Conservation (phyloP, 2,113 vertebrate species). For the Riparia riparia region DNA sequence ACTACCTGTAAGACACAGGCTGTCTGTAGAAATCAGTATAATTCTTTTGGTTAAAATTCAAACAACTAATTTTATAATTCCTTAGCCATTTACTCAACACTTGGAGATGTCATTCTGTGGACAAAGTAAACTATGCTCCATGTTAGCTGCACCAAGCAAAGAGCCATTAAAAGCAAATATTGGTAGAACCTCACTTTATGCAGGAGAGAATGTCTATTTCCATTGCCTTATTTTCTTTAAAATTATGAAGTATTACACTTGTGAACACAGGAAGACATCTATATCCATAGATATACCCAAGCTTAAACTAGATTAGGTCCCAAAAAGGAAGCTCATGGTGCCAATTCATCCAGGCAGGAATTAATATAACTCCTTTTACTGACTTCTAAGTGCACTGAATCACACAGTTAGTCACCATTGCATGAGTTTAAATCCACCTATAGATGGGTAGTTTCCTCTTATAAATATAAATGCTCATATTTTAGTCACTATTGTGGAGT, state of each 20-base stretch:
- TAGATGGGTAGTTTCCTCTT: not conserved
- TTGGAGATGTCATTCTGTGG: slow-evolving; percentile 20
- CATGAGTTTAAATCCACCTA: not conserved
- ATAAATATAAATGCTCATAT: not conserved
- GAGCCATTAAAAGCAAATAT: slow-evolving; percentile 28
- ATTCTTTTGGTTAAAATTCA: not conserved
- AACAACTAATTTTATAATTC: slow-evolving; percentile 30
- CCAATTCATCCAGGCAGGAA: not conserved
- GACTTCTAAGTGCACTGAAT: not conserved
- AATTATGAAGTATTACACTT: slow-evolving; percentile 11
- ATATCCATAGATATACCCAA: not conserved
- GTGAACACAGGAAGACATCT: not conserved
- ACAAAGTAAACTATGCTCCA: not conserved
- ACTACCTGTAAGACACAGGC: not conserved
- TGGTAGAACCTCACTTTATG: slow-evolving; percentile 25
- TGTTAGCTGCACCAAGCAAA: slow-evolving; percentile 21
- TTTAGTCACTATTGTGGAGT: not conserved
- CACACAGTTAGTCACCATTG: not conserved
- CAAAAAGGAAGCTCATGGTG: not conserved
- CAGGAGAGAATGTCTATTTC: not conserved
- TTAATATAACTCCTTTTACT: not conserved
- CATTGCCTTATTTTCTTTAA: not conserved
- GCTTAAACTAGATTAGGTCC: not conserved
- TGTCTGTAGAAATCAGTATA: not conserved
- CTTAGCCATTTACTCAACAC: slow-evolving; percentile 16